Conservation (phyloP, 2,888 invertebrate species). For the Petrolisthes cinctipes region DNA sequence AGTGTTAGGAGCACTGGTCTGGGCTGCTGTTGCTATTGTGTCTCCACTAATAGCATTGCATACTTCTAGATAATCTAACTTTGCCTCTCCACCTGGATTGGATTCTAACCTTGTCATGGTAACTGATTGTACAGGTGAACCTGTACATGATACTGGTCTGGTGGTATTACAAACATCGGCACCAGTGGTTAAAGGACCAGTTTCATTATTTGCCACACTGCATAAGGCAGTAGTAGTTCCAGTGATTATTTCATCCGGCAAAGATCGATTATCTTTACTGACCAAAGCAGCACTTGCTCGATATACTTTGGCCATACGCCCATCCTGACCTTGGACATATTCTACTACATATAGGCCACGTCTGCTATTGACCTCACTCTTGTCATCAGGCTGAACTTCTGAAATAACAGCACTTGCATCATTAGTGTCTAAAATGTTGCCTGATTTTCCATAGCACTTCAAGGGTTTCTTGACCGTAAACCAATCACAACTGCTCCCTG, state of each 20-base stretch:
- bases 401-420: neutral
- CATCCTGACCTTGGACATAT: constrained; percentile 43
- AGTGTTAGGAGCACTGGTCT: neutral
- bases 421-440: neutral
- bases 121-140: neutral
- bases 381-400: constrained; percentile 9
- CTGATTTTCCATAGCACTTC: constrained; percentile 47
- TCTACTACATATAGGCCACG: constrained; percentile 40
- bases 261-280: neutral
- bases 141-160: neutral
- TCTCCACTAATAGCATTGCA: neutral
- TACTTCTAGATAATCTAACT: too few relatives aligned
- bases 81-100: neutral
- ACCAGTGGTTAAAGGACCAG: neutral
- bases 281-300: constrained; percentile 33
- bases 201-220: too few relatives aligned
- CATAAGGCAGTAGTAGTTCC: too few relatives aligned
- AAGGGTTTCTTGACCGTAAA: constrained; percentile 53
- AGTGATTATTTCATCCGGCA: too few relatives aligned
- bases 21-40: neutral
- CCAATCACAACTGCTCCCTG: constrained; percentile 39
- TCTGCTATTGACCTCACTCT: neutral
- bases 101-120: neutral
- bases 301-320: constrained; percentile 49
- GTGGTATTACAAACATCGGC: neutral